Percentiles rank a stretch among this genome's conserved stretches.
Conservation (phyloP, 2,113 vertebrate genomes). For the Pongo abelii region DNA sequence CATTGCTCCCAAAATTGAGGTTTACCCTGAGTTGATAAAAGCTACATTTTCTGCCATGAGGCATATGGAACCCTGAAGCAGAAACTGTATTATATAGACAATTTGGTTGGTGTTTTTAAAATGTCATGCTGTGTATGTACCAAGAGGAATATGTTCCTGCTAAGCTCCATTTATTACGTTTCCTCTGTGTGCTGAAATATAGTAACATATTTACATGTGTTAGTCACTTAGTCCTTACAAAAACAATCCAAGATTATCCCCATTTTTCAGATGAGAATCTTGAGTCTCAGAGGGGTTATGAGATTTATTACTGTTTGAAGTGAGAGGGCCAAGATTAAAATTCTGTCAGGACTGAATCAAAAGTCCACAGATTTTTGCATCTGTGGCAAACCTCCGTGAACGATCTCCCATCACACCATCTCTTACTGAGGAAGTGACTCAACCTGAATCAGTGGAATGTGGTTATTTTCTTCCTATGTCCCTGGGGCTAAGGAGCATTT, state of each 20-base stretch:
- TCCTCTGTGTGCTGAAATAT: background rate
- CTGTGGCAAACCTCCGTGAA: rapidly evolving
- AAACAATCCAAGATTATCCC: background rate
- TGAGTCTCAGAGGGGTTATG: background rate
- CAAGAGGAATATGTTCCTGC: background rate
- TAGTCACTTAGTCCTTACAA: background rate
- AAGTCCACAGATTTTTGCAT: background rate
- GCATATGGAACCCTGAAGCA: background rate
- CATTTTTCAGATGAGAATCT: background rate
- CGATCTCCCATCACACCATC: background rate
- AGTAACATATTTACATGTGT: background rate
- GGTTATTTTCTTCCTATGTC: background rate
- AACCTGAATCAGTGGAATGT: background rate
- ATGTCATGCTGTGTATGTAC: background rate
- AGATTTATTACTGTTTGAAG: background rate
- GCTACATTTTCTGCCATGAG: background rate
- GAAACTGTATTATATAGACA: background rate
- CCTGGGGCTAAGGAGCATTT: background rate
- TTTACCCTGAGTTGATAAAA: background rate
- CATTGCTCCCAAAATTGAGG: background rate
- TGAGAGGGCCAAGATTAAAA: background rate
- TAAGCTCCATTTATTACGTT: background rate
- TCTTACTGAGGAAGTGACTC: background rate
- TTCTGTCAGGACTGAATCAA: background rate
- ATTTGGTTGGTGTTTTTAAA: background rate